These are phyloP conservation scores for Anser cygnoides DNA, from an alignment of 2,113 vertebrate species.

Conservation along the genomic window DNA sequence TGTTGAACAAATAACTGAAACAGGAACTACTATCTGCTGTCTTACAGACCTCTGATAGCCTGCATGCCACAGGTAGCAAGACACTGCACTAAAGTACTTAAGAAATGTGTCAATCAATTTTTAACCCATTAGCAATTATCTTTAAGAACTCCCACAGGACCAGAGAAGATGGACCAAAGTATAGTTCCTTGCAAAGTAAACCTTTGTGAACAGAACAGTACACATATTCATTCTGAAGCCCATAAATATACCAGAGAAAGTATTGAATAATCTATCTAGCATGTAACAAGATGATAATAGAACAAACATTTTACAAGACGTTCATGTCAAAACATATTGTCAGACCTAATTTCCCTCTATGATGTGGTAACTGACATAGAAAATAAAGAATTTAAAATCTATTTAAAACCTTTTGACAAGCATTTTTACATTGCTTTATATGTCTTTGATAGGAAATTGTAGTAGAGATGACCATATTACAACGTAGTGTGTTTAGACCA, in stretches of 20 bases:
- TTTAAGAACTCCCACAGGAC: neutral
- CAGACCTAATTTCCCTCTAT: neutral
- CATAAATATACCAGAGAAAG: neutral
- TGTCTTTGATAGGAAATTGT: neutral
- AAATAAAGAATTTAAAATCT: neutral
- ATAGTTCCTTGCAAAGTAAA: neutral
- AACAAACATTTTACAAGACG: neutral
- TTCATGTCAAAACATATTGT: neutral
- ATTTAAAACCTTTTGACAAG: neutral
- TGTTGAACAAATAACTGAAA: neutral
- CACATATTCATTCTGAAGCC: neutral
- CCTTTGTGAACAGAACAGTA: neutral
- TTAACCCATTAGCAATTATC: slow-evolving; percentile 10
- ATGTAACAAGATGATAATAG: neutral
- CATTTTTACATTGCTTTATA: neutral
- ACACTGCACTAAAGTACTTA: neutral
- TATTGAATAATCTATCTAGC: neutral
- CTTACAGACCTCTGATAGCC: neutral
- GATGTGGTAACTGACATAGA: neutral
- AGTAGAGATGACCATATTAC: neutral
- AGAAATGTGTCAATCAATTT: slow-evolving; percentile 12
- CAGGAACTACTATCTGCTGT: neutral
- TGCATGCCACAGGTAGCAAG: neutral
- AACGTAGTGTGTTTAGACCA: accelerated
- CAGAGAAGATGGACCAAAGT: neutral